These are phyloP conservation scores for Athripsodes cinereus DNA, from an alignment of 2,888 invertebrate genomes.

Conservation along the genomic window DNA sequence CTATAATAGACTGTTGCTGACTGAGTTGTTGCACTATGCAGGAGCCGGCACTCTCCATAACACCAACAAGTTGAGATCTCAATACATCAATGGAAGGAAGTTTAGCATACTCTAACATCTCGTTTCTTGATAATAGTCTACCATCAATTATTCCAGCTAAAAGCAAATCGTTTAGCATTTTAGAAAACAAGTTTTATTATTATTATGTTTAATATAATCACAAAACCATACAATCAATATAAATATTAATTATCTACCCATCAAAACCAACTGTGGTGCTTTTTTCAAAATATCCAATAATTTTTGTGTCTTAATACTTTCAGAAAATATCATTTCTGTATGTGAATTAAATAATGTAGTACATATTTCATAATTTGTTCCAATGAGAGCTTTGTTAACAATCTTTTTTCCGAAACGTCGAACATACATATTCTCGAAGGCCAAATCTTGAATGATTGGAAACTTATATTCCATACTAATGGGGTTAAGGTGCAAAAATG, in stretches of 20 bases:
- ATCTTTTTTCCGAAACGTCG: conserved; percentile 61
- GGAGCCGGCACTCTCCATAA: conserved; percentile 59
- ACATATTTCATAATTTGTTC: conserved; percentile 62
- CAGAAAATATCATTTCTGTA: conserved; percentile 64
- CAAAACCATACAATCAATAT: not conserved
- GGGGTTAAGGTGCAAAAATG: conserved; percentile 67
- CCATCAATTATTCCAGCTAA: conserved; percentile 70
- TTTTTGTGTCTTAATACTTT: conserved; percentile 54
- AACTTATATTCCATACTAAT: conserved; percentile 60
- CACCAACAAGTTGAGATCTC: conserved; percentile 62
- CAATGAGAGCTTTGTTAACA: conserved; percentile 57
- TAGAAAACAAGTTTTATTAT: too few species aligned
- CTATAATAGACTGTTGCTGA: conserved; percentile 61
- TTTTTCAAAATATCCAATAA: conserved; percentile 63
- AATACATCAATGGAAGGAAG: conserved; percentile 60
- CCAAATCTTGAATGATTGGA: conserved; percentile 55
- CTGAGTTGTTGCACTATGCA: conserved; percentile 60
- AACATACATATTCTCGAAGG: conserved; percentile 62
- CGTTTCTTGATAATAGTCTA: conserved; percentile 60
- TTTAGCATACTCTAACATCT: conserved; percentile 59
- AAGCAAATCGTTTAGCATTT: conserved; percentile 26
- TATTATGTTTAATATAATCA: too few species aligned
- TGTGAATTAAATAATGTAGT: conserved; percentile 58
- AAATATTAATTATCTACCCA: conserved; percentile 50
- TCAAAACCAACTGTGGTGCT: conserved; percentile 61